phyloP scores from a whole-genome alignment of 2,888 invertebrate genomes.

The Teinopalpus imperialis region DNA sequence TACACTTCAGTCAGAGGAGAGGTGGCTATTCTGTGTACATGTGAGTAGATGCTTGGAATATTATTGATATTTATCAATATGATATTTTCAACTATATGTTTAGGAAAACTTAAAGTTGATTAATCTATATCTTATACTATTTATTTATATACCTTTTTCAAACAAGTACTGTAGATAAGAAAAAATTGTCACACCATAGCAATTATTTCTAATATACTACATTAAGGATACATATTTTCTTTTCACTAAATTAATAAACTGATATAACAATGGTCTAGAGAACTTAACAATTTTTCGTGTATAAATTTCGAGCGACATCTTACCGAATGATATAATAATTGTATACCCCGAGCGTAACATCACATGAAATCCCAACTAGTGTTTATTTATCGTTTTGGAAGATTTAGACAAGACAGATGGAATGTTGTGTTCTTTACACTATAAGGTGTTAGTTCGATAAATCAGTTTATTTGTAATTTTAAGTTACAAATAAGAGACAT shows the following conservation, averaged over 20 bases:
- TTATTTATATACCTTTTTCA: no score
- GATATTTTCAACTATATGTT: no score
- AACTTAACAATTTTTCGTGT: neutral
- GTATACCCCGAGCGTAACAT: conserved; percentile 47
- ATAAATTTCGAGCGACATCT: conserved; percentile 28
- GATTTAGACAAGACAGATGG: conserved; percentile 77
- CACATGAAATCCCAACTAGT: conserved; percentile 66
- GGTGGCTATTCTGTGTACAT: conserved; percentile 28
- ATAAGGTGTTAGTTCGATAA: conserved; percentile 69
- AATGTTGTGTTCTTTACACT: conserved; percentile 72
- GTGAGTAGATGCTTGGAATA: neutral
- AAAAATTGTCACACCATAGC: no score
- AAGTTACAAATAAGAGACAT: conserved; percentile 10
- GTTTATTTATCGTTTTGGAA: conserved; percentile 80
- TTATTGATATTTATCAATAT: no score
- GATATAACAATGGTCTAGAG: no score
- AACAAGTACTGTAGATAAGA: no score
- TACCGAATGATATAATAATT: conserved; percentile 53
- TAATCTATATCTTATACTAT: no score
- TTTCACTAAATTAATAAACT: no score
- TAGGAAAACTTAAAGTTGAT: no score
- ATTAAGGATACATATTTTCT: no score
- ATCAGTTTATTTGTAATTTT: conserved; percentile 55
- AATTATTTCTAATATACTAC: no score
- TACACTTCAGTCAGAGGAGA: conserved; percentile 43